Evolutionary conservation across 2,797 vertebrate species (phyloP), one percentile per base, ranked within the genome.

Genomic region (Coluber constrictor): DNA sequence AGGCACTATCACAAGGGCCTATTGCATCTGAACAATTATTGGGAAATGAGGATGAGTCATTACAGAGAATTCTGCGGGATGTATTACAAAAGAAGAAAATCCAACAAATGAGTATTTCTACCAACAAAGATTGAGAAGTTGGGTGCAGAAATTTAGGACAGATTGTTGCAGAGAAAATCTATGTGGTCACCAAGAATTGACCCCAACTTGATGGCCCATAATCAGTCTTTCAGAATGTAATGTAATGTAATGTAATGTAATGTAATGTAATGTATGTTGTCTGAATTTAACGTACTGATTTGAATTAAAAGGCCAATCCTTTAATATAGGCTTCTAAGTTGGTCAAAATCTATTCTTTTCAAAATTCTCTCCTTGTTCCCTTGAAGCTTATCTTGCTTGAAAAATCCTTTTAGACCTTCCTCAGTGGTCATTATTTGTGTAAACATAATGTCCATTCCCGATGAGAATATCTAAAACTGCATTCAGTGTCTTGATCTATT

Each of bases 291-390:
- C 20, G 43, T 88, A 6, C 18, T 25, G n/a, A 43, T 59, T 61
- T 47, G 37, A 89, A 29, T 13, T 29, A 47, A 61, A 25, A 43
- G 4, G 12, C 37, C 25, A 47, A 8, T 57, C 11, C 12, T 83
- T 56, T 29, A 37, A 27, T 59, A 27, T 37, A 59, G 18, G 37
- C 5, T 59, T 27, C 93, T 90, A 94, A 91, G 23, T 2, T 18
- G 37, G 74, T 83, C 43, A 83, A 93, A 90, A 0, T 0, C 6
- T 5, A 18, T 87, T 66, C 83, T 89, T 89, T 59, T 92, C 47
- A 93, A 94, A 86, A 8, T 90, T 32, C 89, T 70, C 0, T n/a
- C 32, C 88, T 18, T 92, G 93, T 88, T 70, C 86, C 43, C 9
- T 66, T 57, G 32, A 70, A 70, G 60, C 1, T 29, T 29, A n/a